phyloP scores from a whole-genome alignment of 2,113 vertebrate species.

The Onychostoma macrolepis region DNA sequence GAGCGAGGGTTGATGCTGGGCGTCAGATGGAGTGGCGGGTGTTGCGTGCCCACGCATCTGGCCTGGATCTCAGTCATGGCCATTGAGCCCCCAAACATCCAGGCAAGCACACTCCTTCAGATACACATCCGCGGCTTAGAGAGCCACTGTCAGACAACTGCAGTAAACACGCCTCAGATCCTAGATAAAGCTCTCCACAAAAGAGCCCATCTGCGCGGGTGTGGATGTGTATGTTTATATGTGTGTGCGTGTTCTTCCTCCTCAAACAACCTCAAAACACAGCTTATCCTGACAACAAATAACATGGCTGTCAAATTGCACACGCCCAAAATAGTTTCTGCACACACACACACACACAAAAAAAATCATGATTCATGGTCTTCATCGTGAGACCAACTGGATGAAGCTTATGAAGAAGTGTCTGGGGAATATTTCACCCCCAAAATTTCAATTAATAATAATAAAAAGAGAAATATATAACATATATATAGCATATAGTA shows the following conservation, averaged over 20 bases:
- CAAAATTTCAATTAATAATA: not conserved
- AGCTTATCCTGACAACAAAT: conserved; percentile 48
- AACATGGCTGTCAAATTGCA: conserved; percentile 39
- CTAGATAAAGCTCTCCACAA: conserved; percentile 50
- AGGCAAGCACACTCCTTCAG: conserved; percentile 36
- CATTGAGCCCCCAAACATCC: conserved; percentile 46
- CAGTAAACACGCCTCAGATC: conserved; percentile 50
- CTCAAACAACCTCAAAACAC: conserved; percentile 41
- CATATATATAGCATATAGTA: not conserved
- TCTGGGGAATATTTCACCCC: not conserved
- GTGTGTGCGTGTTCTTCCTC: not conserved
- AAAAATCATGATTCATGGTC: not conserved
- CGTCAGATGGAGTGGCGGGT: conserved; percentile 7
- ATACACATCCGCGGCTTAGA: conserved; percentile 48
- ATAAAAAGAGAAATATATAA: not conserved
- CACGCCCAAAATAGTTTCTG: not conserved
- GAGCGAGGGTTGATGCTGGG: conserved; percentile 19
- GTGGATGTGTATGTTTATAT: conserved; percentile 37
- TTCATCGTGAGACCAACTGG: not conserved
- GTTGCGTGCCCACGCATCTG: conserved; percentile 33
- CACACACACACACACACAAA: not conserved
- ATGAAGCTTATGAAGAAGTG: not conserved
- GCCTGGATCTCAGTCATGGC: conserved; percentile 41
- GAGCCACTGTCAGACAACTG: conserved; percentile 52
- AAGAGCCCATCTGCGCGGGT: conserved; percentile 34